These are phyloP conservation scores for Siderastrea radians DNA, from an alignment of 92 coral and sea anemone genomes.

Conservation along the genomic window DNA sequence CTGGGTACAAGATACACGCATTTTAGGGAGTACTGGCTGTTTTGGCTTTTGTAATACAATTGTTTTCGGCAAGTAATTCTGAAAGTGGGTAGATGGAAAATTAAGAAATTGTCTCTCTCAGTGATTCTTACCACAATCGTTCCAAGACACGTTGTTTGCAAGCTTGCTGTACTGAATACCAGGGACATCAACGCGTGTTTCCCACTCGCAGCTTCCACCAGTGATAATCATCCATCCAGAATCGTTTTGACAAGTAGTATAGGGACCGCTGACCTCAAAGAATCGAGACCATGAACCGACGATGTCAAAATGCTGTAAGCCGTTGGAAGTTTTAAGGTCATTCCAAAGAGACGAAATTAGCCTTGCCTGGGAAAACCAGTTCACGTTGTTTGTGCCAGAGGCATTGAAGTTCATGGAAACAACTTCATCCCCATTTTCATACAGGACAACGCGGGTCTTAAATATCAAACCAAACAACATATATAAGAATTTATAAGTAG, in stretches of 20 bases:
- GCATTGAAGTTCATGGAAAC: slow-evolving; percentile 18
- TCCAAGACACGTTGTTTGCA: neutral
- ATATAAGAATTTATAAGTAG: no score
- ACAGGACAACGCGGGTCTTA: slow-evolving; percentile 28
- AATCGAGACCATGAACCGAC: neutral
- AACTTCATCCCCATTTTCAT: slow-evolving; percentile 12
- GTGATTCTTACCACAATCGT: neutral
- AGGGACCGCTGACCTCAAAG: slow-evolving; percentile 9
- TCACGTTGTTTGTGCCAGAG: neutral
- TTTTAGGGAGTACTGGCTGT: no score
- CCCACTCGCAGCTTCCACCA: neutral
- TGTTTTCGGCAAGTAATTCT: neutral
- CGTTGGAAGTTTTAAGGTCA: slow-evolving; percentile 8
- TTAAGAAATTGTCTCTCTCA: no score
- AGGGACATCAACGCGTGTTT: neutral
- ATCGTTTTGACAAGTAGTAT: neutral
- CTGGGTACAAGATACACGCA: no score
- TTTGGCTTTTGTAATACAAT: neutral
- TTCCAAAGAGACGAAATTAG: slow-evolving; percentile 27
- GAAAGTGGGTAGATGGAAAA: neutral
- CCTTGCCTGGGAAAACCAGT: slow-evolving; percentile 38
- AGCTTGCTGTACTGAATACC: neutral
- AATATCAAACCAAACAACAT: neutral
- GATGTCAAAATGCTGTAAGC: slow-evolving; percentile 9
- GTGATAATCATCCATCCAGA: slow-evolving; percentile 20